phyloP scores from a whole-genome alignment of 2,797 vertebrate genomes.

The Pangasius mekongensis region DNA sequence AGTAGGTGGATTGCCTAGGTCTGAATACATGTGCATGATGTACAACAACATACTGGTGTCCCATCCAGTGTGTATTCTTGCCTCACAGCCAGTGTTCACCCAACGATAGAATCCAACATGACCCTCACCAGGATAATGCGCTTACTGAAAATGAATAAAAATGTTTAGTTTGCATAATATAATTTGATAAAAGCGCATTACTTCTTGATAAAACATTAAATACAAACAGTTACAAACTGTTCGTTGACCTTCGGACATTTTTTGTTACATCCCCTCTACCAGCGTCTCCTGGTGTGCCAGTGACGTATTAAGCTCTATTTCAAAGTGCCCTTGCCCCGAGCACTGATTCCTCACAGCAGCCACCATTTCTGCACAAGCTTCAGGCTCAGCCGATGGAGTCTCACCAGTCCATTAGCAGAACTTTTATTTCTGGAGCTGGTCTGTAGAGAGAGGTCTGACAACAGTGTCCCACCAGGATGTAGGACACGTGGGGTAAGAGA shows the following conservation, averaged over 20 bases:
- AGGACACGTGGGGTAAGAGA: conserved; percentile 16
- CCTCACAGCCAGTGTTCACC: not conserved
- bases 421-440: conserved; percentile 48
- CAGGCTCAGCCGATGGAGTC: conserved; percentile 24
- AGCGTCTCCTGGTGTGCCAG: conserved; percentile 10
- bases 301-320: conserved; percentile 42
- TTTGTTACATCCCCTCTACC: not conserved
- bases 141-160: not conserved
- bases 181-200: not conserved
- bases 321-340: conserved; percentile 45
- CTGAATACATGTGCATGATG: not conserved
- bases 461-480: conserved; percentile 3
- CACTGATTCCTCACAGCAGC: conserved; percentile 41
- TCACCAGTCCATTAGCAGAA: conserved; percentile 38
- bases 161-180: not conserved
- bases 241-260: not conserved
- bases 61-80: not conserved
- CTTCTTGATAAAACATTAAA: not conserved
- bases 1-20: not conserved
- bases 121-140: not conserved
- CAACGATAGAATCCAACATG: not conserved
- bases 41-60: not conserved
- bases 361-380: conserved; percentile 26
- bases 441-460: conserved; percentile 24
- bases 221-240: not conserved